phyloP scores from a whole-genome alignment of 2,888 invertebrate species.

The Antheraea assamensis region DNA sequence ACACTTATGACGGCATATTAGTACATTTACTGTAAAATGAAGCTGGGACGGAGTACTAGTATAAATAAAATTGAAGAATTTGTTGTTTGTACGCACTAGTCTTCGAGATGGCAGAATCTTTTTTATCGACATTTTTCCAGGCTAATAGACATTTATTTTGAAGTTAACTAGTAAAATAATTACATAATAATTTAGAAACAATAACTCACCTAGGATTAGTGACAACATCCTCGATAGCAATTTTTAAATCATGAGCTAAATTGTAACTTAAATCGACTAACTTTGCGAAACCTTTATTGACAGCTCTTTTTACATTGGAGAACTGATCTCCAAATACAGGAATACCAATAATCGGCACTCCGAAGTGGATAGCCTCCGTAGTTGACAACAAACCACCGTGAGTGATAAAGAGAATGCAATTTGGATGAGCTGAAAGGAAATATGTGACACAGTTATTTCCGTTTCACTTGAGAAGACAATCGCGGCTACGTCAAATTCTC shows the following conservation, averaged over 20 bases:
- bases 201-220: conserved; percentile 25
- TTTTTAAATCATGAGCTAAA: conserved; percentile 33
- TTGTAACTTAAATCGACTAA: conserved; percentile 36
- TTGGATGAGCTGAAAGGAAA: conserved; percentile 44
- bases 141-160: too few relatives aligned
- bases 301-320: conserved; percentile 35
- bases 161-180: not conserved
- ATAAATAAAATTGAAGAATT: too few relatives aligned
- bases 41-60: too few relatives aligned
- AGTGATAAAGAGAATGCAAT: conserved; percentile 43
- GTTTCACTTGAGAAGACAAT: not conserved
- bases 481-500: too few relatives aligned
- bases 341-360: conserved; percentile 44
- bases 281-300: conserved; percentile 34
- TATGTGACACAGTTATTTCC: not conserved
- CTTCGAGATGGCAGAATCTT: too few relatives aligned
- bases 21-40: too few relatives aligned
- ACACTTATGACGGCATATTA: too few relatives aligned
- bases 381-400: conserved; percentile 45
- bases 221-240: conserved; percentile 35
- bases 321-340: conserved; percentile 46
- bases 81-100: too few relatives aligned
- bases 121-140: too few relatives aligned
- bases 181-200: not conserved
- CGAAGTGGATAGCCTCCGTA: conserved; percentile 43